Base-by-base conservation (phyloP, 2,888 invertebrate genomes). In the Neoitamus cyanurus region DNA sequence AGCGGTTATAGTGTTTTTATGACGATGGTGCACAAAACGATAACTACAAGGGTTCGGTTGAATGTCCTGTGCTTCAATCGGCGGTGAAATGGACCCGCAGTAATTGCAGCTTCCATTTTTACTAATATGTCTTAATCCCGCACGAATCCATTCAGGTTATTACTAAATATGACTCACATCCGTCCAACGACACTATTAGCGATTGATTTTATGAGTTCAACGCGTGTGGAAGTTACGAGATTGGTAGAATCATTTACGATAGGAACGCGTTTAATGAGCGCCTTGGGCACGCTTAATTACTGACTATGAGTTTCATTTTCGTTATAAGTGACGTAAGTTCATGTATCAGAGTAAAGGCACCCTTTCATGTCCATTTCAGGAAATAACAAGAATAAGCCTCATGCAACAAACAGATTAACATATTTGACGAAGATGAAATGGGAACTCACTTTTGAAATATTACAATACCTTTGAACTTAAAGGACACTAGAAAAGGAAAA, bases 51-150 rank as follows among this genome's bases (percentile, higher is more conserved):
- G 5, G 28, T 28, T 46, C 30, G 42, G n/a, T 77, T 77, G 31
- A 42, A 46, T 25, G 77, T 77, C 25, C 46, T 28, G 25, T 42
- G 46, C 42, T 1, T 36, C 7, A 30, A 34, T n/a, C 70, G 13
- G 0, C 13, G 28, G 6, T 28, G 6, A 11, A 15, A 15, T 31
- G 70, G 70, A 31, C 25, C 42, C 37, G 13, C 42, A 77, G 28
- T 77, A 77, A 77, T 77, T 77, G 46, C 28, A 28, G n/a, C 37
- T 46, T 42, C 28, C 46, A 46, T 42, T 77, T 77, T 42, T 77
- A 77, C 77, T 77, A 77, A 77, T 77, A 77, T 77, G 46, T 77
- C 77, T 77, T 77, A 77, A 77, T 77, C 36, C 46, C 13, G 25
- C 77, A 37, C 37, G 77, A 77, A 77, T 77, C 77, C 30, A 30